Evolutionary conservation across 2,113 vertebrate species (phyloP).

Genomic region (Lepisosteus oculatus): DNA sequence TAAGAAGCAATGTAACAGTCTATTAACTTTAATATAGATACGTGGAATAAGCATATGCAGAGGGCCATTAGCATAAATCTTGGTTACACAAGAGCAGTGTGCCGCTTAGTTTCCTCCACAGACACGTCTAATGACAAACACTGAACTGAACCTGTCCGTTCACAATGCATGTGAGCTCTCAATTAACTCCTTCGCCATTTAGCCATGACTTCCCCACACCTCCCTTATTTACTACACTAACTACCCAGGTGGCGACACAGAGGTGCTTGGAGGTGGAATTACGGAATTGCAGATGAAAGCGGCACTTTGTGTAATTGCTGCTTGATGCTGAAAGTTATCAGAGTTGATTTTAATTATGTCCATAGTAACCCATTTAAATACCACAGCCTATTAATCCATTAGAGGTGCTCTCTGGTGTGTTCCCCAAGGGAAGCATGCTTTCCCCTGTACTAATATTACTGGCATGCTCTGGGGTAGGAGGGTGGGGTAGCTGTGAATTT

Average conservation of each 20-base stretch:
- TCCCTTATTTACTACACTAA: constrained; percentile 10
- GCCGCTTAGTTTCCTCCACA: constrained; percentile 48
- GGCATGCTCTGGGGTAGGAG: no score
- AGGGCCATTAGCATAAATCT: constrained; percentile 98
- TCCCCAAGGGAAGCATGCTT: no score
- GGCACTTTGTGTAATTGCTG: neutral
- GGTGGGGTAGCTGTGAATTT: no score
- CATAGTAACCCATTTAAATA: no score
- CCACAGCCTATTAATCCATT: no score
- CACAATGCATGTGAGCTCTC: constrained; percentile 44
- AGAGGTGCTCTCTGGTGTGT: no score
- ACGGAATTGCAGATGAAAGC: neutral
- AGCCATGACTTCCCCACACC: constrained; percentile 24
- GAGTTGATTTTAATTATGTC: no score
- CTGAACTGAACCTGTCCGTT: constrained; percentile 38
- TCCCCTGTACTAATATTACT: no score
- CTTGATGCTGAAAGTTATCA: no score
- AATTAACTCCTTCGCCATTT: constrained; percentile 55
- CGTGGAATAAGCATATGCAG: constrained; percentile 99
- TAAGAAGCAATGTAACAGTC: constrained; percentile 99
- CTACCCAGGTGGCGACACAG: neutral
- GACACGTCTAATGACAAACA: constrained; percentile 66
- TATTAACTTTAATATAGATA: constrained; percentile 99
- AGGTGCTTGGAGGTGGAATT: constrained; percentile 3
- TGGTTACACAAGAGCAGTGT: constrained; percentile 81